phyloP scores from a whole-genome alignment of 2,888 invertebrate species.

The Pandemis cinnamomeana region DNA sequence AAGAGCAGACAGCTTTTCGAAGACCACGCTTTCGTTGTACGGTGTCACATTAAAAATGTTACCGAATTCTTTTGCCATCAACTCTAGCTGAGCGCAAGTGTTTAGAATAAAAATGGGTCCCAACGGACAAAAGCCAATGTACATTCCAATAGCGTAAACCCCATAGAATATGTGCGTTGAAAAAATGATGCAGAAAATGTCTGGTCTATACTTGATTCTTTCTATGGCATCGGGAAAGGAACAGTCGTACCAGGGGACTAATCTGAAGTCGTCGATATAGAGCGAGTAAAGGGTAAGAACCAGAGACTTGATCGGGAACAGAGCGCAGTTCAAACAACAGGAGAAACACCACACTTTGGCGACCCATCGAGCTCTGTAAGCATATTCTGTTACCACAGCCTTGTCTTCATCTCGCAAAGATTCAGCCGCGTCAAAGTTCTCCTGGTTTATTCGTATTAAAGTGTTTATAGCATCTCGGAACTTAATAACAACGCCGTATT shows the following conservation, averaged over 20 bases:
- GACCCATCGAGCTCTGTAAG: background rate
- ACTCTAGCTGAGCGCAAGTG: background rate
- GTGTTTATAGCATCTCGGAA: background rate
- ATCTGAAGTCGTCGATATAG: background rate
- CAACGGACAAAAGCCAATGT: background rate
- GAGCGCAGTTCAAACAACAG: background rate
- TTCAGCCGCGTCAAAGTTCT: constrained; percentile 1
- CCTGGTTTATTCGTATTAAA: background rate
- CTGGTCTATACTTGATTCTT: background rate
- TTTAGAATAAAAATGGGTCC: constrained; percentile 2
- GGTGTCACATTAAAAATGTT: background rate
- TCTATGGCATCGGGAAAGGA: background rate
- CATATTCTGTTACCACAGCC: background rate
- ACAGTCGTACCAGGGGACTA: constrained; percentile 3
- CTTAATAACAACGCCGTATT: background rate
- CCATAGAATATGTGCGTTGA: background rate
- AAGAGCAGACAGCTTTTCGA: background rate
- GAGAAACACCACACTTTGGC: background rate
- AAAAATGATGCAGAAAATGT: background rate
- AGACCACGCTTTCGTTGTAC: background rate
- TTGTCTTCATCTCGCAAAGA: background rate
- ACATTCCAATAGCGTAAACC: background rate
- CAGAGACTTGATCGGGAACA: background rate
- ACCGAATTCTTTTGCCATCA: background rate
- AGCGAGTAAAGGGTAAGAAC: background rate